Evolutionary conservation across 2,888 invertebrate species (phyloP), one percentile per base, ranked within the genome.

Genomic region (Eilema depressum): DNA sequence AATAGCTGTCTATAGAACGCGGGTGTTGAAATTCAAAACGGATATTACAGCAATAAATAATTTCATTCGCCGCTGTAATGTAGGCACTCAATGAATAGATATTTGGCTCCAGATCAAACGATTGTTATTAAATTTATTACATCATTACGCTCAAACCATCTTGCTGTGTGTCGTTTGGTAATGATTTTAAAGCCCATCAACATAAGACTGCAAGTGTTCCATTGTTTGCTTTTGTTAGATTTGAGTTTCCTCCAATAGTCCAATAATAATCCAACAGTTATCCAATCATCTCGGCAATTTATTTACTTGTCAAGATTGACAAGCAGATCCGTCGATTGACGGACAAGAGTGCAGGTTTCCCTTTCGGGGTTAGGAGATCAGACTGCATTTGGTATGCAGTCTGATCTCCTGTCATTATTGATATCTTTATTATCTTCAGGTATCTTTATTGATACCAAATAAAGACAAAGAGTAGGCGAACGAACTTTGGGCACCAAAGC

Each of bases 31-130:
- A 82, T 74, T 77, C 53, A 70, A 77, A 82, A 71, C 78, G 80
- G 82, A 82, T 72, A 80, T 77, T 68, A 80, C 59, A 68, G 75
- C 77, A 56, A 80, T 79, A 82, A 80, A 82, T 79, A 70, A 75
- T 73, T 75, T 75, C 70, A 73, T 41, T 61, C 33, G 17, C 26
- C 12, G 14, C 33, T 65, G 53, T 65, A 65, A 65, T n/a, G 64
- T 28, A 53, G n/a, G 47, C 5, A 64, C 30, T 56, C 57, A 23
- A 37, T 26, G 25, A 57, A 57, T 66, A 23, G 30, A 33, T 33
- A 25, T 65, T 25, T 65, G 56, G 25, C 30, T 37, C 23, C 57
- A 57, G 66, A 66, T 53, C 64, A 65, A 65, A 65, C 53, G 28
- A 56, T 30, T 30, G 17, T 28, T 53, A 65, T 30, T n/a, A n/a